Base-by-base conservation (phyloP, 2,113 vertebrate species). In the Corynorhinus townsendii region DNA sequence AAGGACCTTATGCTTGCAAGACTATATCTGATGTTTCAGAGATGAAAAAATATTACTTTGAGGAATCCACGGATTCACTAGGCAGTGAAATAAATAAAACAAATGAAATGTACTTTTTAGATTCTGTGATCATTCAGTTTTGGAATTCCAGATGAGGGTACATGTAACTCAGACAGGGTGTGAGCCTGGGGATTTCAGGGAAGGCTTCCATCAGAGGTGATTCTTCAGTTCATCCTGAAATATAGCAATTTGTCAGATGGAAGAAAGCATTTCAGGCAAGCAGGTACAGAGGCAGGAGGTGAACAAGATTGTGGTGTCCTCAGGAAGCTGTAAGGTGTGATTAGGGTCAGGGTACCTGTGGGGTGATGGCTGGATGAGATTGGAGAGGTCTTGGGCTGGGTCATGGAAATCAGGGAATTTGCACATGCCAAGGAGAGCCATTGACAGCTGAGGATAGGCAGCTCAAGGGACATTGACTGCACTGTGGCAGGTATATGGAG, bases 1-100 rank as follows among this genome's bases (percentile, higher is more conserved):
- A 93, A 77, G 73, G 73, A 69, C 22, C 30, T 49, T 11, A 66
- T 81, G 22, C 93, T 96, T 95, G 76, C 73, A 93, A 92, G 71
- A 81, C 49, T 71, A 12, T 71, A 5, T 15, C 52, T 85, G 88
- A 38, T 93, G 49, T 72, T 96, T 95, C 26, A 73, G 45, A 88
- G 66, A 43, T 82, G 52, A 87, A 89, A 81, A 90, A 62, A 76
- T 80, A 56, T 8, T 54, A 2, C 47, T 69, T 82, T 1, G 3
- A 90, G 22, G 66, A 90, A 49, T 75, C 33, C 30, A 43, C 14
- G 16, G 52, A 90, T 5, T 54, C 2, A 45, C n/a, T 59, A 71
- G 76, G 15, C 40, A 94, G 38, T 56, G 52, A 87, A 85, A 69
- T 49, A 35, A 33, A 86, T 20, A 14, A 76, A 66, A 82, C n/a